phyloP scores from a whole-genome alignment of 2,888 invertebrate species.

The Callosobruchus maculatus region DNA sequence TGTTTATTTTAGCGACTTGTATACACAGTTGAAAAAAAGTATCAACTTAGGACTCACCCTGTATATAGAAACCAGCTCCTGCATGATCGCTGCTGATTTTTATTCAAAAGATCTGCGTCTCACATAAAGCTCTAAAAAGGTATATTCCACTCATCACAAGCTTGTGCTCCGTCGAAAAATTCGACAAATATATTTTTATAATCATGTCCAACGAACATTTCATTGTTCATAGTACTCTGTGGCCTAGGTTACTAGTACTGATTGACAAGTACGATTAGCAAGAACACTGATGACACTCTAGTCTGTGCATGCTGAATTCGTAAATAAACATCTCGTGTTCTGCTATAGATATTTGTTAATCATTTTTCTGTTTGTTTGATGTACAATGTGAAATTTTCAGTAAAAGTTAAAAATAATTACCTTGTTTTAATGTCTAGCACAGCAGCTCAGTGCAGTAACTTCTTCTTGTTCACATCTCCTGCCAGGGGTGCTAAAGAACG shows the following conservation, averaged over 20 bases:
- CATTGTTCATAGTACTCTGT: background rate
- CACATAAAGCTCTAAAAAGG: no score
- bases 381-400: background rate
- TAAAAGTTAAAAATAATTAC: background rate
- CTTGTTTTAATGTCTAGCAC: no score
- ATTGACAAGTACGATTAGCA: background rate
- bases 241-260: background rate
- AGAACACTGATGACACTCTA: background rate
- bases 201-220: no score
- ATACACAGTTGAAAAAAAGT: no score
- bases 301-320: background rate
- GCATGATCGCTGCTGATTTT: no score
- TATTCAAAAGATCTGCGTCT: no score
- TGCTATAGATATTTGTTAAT: background rate
- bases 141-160: background rate
- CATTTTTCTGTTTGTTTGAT: background rate
- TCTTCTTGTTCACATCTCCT: no score
- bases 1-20: no score
- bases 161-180: background rate
- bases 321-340: background rate
- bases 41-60: no score
- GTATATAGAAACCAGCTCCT: no score
- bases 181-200: background rate
- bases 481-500: no score
- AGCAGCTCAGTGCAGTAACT: no score